Evolutionary conservation across 1,140 invertebrate genomes (phyloP).

Genomic region (Panagrolaimus sp.): DNA sequence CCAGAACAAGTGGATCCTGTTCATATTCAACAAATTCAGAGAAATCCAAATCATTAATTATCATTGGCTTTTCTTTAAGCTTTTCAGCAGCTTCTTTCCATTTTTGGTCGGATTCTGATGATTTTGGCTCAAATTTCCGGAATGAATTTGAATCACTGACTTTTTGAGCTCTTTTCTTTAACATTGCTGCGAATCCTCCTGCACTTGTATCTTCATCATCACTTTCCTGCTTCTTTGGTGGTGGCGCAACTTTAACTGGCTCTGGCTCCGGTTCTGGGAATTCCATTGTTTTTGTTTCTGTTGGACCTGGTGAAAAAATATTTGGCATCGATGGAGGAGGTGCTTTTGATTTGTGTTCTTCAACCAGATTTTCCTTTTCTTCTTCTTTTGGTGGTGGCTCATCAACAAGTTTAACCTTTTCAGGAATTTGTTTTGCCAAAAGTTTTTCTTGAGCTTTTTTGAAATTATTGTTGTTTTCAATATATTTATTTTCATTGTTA

Average conservation of each 20-base stretch:
- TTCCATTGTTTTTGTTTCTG: constrained; percentile 56
- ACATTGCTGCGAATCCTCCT: constrained; percentile 54
- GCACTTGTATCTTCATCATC: constrained; percentile 57
- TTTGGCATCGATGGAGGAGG: constrained; percentile 56
- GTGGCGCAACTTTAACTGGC: constrained; percentile 31
- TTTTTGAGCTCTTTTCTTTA: constrained; percentile 58
- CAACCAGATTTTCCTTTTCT: constrained; percentile 26
- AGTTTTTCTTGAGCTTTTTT: not conserved
- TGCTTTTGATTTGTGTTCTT: constrained; percentile 47
- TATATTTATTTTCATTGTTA: constrained; percentile 13
- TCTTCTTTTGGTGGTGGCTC: constrained; percentile 7
- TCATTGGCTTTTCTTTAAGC: constrained; percentile 68
- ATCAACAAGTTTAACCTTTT: not conserved
- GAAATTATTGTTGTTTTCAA: constrained; percentile 6
- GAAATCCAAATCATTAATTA: constrained; percentile 91
- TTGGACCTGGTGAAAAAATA: constrained; percentile 53
- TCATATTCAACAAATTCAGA: constrained; percentile 72
- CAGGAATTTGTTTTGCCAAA: not conserved
- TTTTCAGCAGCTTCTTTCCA: constrained; percentile 81
- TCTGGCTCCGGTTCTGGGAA: constrained; percentile 48
- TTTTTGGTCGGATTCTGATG: constrained; percentile 72
- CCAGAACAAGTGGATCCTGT: constrained; percentile 56
- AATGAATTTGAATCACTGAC: constrained; percentile 28
- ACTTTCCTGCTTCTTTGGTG: constrained; percentile 21
- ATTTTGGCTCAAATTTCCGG: constrained; percentile 14